Evolutionary conservation across 2,797 vertebrate genomes (phyloP).

Genomic region (Dermochelys coriacea): DNA sequence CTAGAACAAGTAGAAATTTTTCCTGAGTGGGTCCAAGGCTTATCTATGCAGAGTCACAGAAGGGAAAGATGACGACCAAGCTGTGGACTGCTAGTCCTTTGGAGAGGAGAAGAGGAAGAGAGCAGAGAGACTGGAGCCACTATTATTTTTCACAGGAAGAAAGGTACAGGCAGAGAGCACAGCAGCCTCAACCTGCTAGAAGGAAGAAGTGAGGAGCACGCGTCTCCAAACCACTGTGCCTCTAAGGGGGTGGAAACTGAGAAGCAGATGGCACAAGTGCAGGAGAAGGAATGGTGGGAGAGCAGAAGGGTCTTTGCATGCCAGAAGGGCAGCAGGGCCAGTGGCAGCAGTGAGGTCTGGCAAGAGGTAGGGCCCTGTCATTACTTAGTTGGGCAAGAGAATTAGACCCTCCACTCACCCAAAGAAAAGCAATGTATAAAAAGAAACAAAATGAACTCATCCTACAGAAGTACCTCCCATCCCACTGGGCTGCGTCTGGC

Average conservation of each 20-base stretch:
- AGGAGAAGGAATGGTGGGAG: background rate
- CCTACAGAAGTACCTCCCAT: no score
- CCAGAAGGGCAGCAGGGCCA: conserved; percentile 34
- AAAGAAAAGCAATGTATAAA: no score
- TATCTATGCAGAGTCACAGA: no score
- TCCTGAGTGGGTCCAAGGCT: background rate
- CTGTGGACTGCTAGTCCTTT: background rate
- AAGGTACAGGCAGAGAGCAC: background rate
- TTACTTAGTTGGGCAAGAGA: no score
- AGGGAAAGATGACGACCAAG: background rate
- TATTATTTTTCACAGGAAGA: background rate
- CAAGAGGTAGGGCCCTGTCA: no score
- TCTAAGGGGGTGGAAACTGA: no score
- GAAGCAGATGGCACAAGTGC: no score
- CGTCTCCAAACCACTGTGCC: background rate
- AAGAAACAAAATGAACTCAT: no score
- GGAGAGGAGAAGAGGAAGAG: background rate
- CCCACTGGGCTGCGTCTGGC: no score
- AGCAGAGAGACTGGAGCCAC: background rate
- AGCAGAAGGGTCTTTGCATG: background rate
- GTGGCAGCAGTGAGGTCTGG: conserved; percentile 6
- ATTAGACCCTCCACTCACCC: no score
- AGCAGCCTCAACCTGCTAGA: background rate
- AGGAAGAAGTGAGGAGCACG: background rate
- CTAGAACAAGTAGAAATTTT: background rate